A percentile compares a stretch with the other conserved stretches of the same genome.
phyloP scores from a whole-genome alignment of 2,113 vertebrate species.

The Antennarius striatus region DNA sequence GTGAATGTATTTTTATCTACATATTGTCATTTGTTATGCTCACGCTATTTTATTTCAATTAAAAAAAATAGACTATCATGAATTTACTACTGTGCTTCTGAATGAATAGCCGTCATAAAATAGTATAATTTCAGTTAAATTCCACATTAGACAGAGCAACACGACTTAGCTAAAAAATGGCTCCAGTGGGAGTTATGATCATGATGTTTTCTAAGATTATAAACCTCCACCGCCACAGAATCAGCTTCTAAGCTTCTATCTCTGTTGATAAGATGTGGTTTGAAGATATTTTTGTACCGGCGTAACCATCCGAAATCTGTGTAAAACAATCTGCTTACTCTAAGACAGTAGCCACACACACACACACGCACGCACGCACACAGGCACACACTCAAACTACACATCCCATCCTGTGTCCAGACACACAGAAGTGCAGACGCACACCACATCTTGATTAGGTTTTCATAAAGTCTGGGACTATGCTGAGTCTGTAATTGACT shows the following conservation, averaged over 20 bases:
- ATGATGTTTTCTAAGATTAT: constrained; percentile 31
- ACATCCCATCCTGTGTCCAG: constrained; percentile 31
- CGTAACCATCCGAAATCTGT: constrained; percentile 46
- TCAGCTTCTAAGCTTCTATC: constrained; percentile 33
- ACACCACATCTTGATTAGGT: constrained; percentile 79
- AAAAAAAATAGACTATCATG: too few species aligned
- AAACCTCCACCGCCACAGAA: constrained; percentile 29
- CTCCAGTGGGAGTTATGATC: constrained; percentile 12
- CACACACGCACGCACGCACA: neutral
- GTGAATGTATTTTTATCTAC: too few species aligned
- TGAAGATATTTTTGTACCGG: constrained; percentile 61
- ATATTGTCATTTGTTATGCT: too few species aligned
- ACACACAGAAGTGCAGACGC: constrained; percentile 32
- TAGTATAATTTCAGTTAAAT: neutral
- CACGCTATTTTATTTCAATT: too few species aligned
- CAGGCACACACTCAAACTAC: neutral
- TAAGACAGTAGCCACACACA: constrained; percentile 27
- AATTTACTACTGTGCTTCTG: too few species aligned
- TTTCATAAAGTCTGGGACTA: constrained; percentile 79
- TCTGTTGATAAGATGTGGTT: constrained; percentile 54
- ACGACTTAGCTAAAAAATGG: constrained; percentile 14
- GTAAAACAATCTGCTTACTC: constrained; percentile 48
- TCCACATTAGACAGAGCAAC: constrained; percentile 6
- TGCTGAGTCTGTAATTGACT: constrained; percentile 82
- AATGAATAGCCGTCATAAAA: neutral